Evolutionary conservation across 2,113 vertebrate genomes (phyloP).

Genomic region (Crotalus horridus): DNA sequence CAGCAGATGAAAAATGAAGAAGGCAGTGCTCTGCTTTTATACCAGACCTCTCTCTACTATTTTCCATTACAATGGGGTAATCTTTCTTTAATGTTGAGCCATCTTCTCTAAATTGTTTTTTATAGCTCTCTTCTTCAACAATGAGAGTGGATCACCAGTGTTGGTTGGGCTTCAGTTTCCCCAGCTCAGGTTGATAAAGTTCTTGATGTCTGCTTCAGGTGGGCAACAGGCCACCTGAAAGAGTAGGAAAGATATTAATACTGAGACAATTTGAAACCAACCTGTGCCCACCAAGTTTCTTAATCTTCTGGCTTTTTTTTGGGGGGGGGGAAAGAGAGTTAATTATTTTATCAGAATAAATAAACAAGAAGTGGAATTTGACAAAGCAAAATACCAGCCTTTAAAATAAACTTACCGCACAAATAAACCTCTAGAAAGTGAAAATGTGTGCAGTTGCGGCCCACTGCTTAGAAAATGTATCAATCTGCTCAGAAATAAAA

Average conservation of each 20-base stretch:
- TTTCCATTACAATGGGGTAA: not conserved
- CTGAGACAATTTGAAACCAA: not conserved
- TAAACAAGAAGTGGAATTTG: not conserved
- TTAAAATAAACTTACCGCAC: not conserved
- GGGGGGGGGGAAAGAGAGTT: not conserved
- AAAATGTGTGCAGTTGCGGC: not conserved
- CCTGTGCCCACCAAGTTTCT: not conserved
- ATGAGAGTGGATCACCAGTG: not conserved
- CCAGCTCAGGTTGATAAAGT: not conserved
- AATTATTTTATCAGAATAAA: not conserved
- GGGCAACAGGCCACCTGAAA: not conserved
- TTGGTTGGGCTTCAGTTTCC: not conserved
- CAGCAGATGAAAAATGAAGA: not conserved
- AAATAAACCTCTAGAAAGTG: not conserved
- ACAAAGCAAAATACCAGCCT: not conserved
- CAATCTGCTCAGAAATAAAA: not conserved
- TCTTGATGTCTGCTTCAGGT: not conserved
- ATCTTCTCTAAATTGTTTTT: not conserved
- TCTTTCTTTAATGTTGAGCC: not conserved
- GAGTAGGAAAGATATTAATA: not conserved
- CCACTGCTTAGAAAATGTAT: not conserved
- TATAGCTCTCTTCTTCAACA: not conserved
- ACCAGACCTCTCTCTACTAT: not conserved
- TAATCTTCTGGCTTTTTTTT: not conserved
- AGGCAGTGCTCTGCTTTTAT: not conserved